Base-by-base conservation (phyloP, 53 echinoderm and acorn worm genomes). In the Actinopyga echinites region DNA sequence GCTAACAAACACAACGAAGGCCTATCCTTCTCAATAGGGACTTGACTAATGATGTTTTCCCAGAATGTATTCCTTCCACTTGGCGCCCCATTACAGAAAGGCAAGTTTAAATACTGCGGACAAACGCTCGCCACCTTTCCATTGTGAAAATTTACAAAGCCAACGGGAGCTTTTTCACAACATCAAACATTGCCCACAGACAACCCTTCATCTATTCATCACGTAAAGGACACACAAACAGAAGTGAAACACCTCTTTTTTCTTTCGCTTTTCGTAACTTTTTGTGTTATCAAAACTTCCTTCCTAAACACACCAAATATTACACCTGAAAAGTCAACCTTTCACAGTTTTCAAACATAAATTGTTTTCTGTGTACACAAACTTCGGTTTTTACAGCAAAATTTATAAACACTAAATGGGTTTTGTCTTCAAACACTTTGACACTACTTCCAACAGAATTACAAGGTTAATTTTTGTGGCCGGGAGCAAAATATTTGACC, bases 281-380 rank as follows among this genome's bases (percentile, higher is more conserved):
- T 66, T 71, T 53, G 53, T 55, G 77, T 49, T 77, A 77, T 77
- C 77, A 77, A 53, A 77, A 77, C 77, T 77, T 77, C 77, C 55
- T 77, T 31, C 32, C 10, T 45, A 32, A 54, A 62, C 56, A 55
- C 77, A 77, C 32, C 77, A 77, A 77, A 77, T 32, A 49, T 77
- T 30, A 77, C 77, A 77, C 77, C 56, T 77, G 21, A 77, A 77
- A 26, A 55, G 77, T 77, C 77, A 77, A 56, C 26, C 54, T 32
- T 45, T 77, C 49, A 52, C 29, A n/a, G 53, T 77, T 77, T 56
- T 45, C 77, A 77, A 77, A 77, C 77, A 77, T 28, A 55, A 45
- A 55, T 77, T 77, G 77, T 77, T 77, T 30, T 77, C 55, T 45
- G 49, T 53, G 56, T 56, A 77, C 53, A 56, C 77, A 77, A 30